Evolutionary conservation across 2,888 invertebrate species (phyloP).

Genomic region (Paralinhomoeus sp.): DNA sequence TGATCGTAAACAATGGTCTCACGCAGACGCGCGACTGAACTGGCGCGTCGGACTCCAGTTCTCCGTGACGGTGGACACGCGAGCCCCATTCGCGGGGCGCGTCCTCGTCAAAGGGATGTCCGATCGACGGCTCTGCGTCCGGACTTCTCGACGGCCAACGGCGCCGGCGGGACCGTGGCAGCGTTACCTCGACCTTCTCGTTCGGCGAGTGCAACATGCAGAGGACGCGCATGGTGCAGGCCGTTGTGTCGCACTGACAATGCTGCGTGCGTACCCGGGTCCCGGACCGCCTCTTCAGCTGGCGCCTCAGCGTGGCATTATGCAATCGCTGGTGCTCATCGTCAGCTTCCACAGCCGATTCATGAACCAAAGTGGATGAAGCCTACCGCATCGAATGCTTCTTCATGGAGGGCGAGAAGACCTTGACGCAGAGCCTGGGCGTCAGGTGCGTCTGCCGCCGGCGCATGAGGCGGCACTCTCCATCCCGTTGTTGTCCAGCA

Average conservation of each 20-base stretch:
- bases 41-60: constrained; percentile 4
- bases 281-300: too few relatives aligned
- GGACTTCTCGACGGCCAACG: not conserved
- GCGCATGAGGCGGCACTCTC: not conserved
- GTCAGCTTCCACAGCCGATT: constrained; percentile 5
- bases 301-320: constrained; percentile 4
- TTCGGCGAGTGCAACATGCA: constrained; percentile 7
- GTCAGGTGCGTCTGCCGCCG: not conserved
- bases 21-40: not conserved
- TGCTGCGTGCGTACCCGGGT: too few relatives aligned
- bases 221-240: constrained; percentile 3
- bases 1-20: too few relatives aligned
- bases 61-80: constrained; percentile 1
- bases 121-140: constrained; percentile 2
- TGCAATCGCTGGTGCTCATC: constrained; percentile 5
- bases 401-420: constrained; percentile 6
- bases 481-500: not conserved
- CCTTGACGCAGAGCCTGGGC: not conserved
- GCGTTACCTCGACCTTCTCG: not conserved
- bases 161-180: not conserved
- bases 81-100: constrained; percentile 3
- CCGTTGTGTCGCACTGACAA: not conserved
- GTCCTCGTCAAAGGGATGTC: constrained; percentile 7
- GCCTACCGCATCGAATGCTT: constrained; percentile 6
- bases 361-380: constrained; percentile 6